A percentile compares a stretch with the other conserved stretches of the same genome.
These are phyloP conservation scores for Mythimna lalbum DNA, from an alignment of 2,888 invertebrate genomes.

Conservation along the genomic window DNA sequence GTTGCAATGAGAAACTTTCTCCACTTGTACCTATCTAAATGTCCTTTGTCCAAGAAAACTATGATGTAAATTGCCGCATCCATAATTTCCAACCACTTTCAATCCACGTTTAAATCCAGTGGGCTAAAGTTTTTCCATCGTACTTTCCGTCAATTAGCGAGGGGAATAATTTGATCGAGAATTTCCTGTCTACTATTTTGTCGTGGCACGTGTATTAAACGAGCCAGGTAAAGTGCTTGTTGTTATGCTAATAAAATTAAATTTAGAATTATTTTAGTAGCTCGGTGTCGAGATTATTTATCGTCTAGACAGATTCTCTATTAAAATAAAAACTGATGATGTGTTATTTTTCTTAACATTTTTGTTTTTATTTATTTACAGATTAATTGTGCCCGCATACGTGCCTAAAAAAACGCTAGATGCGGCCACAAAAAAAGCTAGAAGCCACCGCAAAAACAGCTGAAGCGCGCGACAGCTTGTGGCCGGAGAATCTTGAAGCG, in stretches of 20 bases:
- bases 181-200: conserved; percentile 57
- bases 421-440: no score
- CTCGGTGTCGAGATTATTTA: conserved; percentile 5
- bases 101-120: conserved; percentile 33
- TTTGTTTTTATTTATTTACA: not conserved
- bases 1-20: no score
- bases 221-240: conserved; percentile 33
- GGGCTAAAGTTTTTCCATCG: conserved; percentile 54
- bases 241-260: conserved; percentile 27
- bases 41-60: not conserved
- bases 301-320: not conserved
- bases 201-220: conserved; percentile 20
- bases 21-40: no score
- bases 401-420: no score
- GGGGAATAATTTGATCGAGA: conserved; percentile 65
- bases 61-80: conserved; percentile 21
- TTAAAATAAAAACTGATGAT: not conserved
- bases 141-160: conserved; percentile 64
- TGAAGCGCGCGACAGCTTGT: no score
- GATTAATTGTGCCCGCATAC: no score
- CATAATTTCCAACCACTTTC: conserved; percentile 1
- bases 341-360: no score
- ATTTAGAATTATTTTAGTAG: conserved; percentile 8
- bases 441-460: no score
- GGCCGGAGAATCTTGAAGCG: no score